Evolutionary conservation across 1,140 invertebrate genomes (phyloP).

Genomic region (Paraescarpia echinospica): DNA sequence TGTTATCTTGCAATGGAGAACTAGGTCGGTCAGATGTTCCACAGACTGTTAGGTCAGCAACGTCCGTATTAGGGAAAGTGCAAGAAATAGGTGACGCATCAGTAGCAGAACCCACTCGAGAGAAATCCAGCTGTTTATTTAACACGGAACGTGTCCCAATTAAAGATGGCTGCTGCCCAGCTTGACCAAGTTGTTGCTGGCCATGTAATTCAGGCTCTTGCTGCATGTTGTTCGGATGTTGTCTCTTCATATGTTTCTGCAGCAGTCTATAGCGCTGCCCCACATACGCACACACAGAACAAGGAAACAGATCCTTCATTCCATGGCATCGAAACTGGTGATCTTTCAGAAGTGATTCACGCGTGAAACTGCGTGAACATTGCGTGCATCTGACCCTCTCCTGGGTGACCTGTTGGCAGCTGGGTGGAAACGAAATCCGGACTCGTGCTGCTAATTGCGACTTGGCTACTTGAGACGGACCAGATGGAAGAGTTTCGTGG

Average conservation of each 20-base stretch:
- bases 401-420: background rate
- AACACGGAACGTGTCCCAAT: too few relatives aligned
- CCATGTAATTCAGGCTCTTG: background rate
- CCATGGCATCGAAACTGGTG: slow-evolving; percentile 8
- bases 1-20: slow-evolving; percentile 11
- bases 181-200: too few relatives aligned
- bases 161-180: too few relatives aligned
- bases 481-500: background rate
- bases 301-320: slow-evolving; percentile 15
- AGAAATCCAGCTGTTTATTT: background rate
- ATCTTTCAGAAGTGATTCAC: slow-evolving; percentile 11
- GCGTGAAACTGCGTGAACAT: slow-evolving; percentile 7
- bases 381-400: background rate
- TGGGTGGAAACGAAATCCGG: background rate
- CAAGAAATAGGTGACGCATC: background rate
- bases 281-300: slow-evolving; percentile 11
- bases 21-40: background rate
- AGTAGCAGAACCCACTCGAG: background rate
- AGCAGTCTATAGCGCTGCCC: slow-evolving; percentile 14
- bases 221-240: background rate
- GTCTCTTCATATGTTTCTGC: slow-evolving; percentile 22
- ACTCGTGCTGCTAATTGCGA: background rate
- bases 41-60: background rate
- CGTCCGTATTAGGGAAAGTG: background rate
- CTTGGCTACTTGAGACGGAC: background rate